Evolutionary conservation across 2,113 vertebrate genomes (phyloP).

Genomic region (Plestiodon gilberti): DNA sequence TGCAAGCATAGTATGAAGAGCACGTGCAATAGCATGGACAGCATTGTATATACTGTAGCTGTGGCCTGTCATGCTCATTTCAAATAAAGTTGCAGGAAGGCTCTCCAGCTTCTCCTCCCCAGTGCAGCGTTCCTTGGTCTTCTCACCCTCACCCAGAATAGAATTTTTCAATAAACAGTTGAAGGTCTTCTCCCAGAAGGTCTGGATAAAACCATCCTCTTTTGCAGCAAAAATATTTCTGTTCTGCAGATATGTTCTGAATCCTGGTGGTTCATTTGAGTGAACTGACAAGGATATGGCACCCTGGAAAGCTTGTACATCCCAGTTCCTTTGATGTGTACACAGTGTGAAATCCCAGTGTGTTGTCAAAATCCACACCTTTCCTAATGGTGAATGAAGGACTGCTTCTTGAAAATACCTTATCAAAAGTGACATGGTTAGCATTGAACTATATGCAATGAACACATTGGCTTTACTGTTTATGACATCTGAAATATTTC

Average conservation of each 20-base stretch:
- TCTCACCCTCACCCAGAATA: background rate
- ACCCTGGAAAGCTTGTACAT: background rate
- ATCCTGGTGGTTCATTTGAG: background rate
- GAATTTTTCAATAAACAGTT: background rate
- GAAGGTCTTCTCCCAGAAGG: background rate
- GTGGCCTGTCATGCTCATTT: too few species aligned
- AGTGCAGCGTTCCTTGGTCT: too few species aligned
- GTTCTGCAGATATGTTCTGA: background rate
- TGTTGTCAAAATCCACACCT: background rate
- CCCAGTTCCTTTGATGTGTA: fast-evolving
- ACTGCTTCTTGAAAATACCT: too few species aligned
- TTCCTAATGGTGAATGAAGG: background rate
- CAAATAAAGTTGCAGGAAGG: too few species aligned
- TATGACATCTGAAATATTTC: background rate
- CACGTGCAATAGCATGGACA: too few species aligned
- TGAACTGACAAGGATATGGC: background rate
- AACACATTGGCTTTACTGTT: background rate
- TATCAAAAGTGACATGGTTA: too few species aligned
- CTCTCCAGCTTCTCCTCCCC: too few species aligned
- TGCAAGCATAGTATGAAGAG: too few species aligned
- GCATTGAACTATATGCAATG: background rate
- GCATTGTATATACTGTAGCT: too few species aligned
- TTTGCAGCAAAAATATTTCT: background rate
- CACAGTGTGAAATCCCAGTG: background rate
- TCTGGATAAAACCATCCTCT: background rate